phyloP scores from a whole-genome alignment of 2,113 vertebrate species.

The Brachyistius frenatus region DNA sequence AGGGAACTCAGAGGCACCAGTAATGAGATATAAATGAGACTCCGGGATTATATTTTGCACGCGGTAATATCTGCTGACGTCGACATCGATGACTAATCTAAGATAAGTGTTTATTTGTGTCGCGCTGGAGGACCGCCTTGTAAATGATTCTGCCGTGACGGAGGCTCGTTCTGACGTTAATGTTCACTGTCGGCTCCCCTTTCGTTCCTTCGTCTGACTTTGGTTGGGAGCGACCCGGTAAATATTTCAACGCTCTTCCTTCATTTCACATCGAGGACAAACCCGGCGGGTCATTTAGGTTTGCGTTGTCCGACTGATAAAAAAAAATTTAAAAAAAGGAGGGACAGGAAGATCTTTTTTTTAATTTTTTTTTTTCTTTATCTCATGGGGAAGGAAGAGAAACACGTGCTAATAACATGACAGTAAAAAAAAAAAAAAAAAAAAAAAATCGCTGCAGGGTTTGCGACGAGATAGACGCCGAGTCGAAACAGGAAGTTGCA shows the following conservation, averaged over 20 bases:
- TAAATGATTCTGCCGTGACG: conserved; percentile 31
- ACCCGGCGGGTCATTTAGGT: conserved; percentile 2
- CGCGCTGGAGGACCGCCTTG: neutral
- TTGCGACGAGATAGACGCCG: too few species aligned
- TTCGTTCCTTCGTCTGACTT: neutral
- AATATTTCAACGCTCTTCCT: conserved; percentile 19
- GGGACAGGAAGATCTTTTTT: too few species aligned
- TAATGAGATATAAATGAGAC: too few species aligned
- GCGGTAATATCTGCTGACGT: conserved; percentile 1
- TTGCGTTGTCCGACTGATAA: too few species aligned
- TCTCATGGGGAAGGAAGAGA: too few species aligned
- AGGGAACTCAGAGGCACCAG: too few species aligned
- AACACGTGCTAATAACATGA: too few species aligned
- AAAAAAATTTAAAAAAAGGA: neutral
- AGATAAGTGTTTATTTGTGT: conserved; percentile 30
- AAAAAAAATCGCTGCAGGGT: too few species aligned
- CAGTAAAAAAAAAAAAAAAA: too few species aligned
- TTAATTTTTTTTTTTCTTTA: too few species aligned
- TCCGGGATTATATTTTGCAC: too few species aligned
- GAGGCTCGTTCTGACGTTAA: neutral
- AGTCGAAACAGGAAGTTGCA: too few species aligned
- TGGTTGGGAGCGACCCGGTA: conserved; percentile 12
- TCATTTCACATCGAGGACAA: conserved; percentile 16
- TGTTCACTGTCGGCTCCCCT: conserved; percentile 10
- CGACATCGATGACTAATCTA: conserved; percentile 23